Evolutionary conservation across 35 echinoderm and acorn worm species (phyloP), one percentile per base, ranked within the genome.

Genomic region (Amphiura filiformis): DNA sequence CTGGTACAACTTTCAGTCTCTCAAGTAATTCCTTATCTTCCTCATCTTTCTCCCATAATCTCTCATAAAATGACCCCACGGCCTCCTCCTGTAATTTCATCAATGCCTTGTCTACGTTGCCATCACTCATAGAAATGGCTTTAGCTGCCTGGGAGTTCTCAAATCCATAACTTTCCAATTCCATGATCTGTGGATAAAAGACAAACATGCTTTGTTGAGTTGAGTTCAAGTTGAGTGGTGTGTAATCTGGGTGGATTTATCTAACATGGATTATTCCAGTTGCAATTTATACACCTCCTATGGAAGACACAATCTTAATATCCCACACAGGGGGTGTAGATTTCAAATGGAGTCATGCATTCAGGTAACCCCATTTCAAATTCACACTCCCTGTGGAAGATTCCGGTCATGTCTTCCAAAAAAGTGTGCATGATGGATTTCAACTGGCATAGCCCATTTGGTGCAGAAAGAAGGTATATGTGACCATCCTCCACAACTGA

Each of bases 61-160:
- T 56, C 13, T 87, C 84, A n/a, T 17, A 26, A 35, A 81, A 87
- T 17, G 56, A 35, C 13, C 30, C n/a, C 77, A 86, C 78, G 1
- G 26, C 38, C 52, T 57, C 57, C 30, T 39, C 37, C 31, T 92
- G 84, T 30, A 92, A 61, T 56, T 79, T 32, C 17, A 80, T 81
- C 36, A 92, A 26, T 7, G 84, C 90, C 34, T 81, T 64, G 76
- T 92, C 90, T 1, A 39, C 40, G n/a, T 87, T 75, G 9, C 90
- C 90, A 40, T 92, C 84, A 75, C 84, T 18, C 38, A 39, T 38
- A 39, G 35, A 35, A 44, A 91, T 75, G 13, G 77, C 75, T 76
- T 77, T 39, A 20, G 61, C 31, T 20, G 34, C 44, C 37, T 76
- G 77, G 5, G 37, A 34, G 57, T 87, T 37, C 65, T 34, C 22